Conservation (phyloP, 1,140 invertebrate species). For the Drosophila nigromelanica region DNA sequence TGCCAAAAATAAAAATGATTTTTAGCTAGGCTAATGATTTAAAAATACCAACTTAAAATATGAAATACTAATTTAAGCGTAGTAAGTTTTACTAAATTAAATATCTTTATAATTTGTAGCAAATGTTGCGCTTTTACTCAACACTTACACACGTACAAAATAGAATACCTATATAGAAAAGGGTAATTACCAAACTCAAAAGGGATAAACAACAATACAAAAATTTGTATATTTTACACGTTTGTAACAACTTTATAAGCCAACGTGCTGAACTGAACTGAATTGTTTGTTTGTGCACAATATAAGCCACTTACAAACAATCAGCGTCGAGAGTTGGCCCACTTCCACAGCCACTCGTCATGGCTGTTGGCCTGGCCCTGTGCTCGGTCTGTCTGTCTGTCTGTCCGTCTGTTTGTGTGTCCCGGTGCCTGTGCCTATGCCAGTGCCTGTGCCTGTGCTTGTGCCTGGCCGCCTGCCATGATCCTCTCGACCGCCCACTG, state of each 20-base stretch:
- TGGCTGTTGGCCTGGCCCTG: constrained; percentile 12
- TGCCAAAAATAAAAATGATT: not conserved
- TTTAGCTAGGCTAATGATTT: constrained; percentile 12
- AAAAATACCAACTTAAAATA: constrained; percentile 1
- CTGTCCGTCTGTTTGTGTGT: constrained; percentile 5
- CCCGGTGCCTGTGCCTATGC: not conserved
- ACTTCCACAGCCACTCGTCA: constrained; percentile 42
- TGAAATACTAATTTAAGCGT: not conserved
- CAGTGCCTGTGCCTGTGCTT: no score
- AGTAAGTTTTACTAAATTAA: not conserved
- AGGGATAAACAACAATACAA: constrained; percentile 25
- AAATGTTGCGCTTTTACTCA: constrained; percentile 38
- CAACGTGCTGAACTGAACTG: constrained; percentile 62
- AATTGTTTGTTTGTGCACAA: constrained; percentile 68
- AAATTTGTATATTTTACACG: constrained; percentile 65
- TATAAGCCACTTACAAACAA: constrained; percentile 81
- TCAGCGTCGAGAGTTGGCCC: constrained; percentile 65
- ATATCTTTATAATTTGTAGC: constrained; percentile 10
- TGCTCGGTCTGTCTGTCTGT: constrained; percentile 3
- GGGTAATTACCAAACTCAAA: constrained; percentile 36
- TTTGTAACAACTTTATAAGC: constrained; percentile 74
- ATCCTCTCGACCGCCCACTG: constrained; percentile 44
- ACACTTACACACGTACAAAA: no score
- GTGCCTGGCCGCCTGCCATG: not conserved
- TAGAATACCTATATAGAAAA: constrained; percentile 5